These are phyloP conservation scores for Epizoanthus rinbou DNA, from an alignment of 92 coral and sea anemone genomes.

Conservation along the genomic window DNA sequence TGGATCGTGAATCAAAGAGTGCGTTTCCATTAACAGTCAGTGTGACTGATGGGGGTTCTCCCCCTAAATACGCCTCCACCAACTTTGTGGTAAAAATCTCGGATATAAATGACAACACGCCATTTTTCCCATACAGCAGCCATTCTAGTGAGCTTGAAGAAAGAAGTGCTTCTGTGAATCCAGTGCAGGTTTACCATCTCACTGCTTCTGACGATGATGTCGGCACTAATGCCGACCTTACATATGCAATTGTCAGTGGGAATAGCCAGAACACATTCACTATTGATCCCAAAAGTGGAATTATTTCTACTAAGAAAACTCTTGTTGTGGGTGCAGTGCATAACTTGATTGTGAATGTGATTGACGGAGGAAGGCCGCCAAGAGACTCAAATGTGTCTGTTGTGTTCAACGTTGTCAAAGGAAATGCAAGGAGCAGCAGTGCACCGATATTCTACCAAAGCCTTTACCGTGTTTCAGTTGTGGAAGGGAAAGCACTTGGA, in stretches of 20 bases:
- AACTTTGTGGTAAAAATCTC: conserved; percentile 72
- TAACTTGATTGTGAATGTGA: conserved; percentile 71
- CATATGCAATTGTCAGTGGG: conserved; percentile 61
- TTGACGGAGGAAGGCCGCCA: conserved; percentile 73
- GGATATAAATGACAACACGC: conserved; percentile 87
- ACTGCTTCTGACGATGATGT: conserved; percentile 77
- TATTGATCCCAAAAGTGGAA: conserved; percentile 77
- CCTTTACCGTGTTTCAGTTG: conserved; percentile 37
- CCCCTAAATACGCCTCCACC: conserved; percentile 61
- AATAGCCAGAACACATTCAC: conserved; percentile 53
- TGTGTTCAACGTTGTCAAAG: conserved; percentile 39
- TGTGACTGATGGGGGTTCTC: conserved; percentile 71
- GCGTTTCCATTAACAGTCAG: conserved; percentile 61
- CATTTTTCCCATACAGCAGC: conserved; percentile 59
- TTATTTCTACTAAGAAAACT: conserved; percentile 59
- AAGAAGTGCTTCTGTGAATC: conserved; percentile 43
- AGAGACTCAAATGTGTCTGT: conserved; percentile 61
- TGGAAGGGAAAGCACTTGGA: conserved; percentile 69
- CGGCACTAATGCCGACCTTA: conserved; percentile 81
- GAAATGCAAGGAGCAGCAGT: conserved; percentile 51
- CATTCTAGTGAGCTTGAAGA: conserved; percentile 48
- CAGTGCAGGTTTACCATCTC: conserved; percentile 58
- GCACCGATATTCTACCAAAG: conserved; percentile 54
- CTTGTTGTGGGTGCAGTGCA: conserved; percentile 54
- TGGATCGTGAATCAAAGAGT: conserved; percentile 70